Conservation (phyloP, 2,888 invertebrate genomes). For the Eurois occulta region DNA sequence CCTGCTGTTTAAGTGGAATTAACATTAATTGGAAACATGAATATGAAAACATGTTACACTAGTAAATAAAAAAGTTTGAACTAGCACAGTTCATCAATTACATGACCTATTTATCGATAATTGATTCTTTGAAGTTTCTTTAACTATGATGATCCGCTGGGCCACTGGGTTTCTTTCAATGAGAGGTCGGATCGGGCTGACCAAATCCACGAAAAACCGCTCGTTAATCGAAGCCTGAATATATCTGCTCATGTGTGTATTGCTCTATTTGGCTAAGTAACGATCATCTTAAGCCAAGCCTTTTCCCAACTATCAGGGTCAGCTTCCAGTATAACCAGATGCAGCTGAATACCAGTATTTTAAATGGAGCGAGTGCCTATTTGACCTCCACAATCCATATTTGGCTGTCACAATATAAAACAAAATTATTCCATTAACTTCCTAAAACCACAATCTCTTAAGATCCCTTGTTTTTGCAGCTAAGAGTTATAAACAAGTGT, state of each 20-base stretch:
- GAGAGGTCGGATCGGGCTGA: not conserved
- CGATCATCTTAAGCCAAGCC: not conserved
- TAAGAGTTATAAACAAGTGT: constrained; percentile 12
- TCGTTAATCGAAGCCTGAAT: not conserved
- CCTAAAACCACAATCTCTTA: not conserved
- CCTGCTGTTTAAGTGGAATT: not conserved
- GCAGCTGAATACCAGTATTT: not conserved
- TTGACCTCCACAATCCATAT: not conserved
- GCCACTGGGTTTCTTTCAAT: not conserved
- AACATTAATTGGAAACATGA: not conserved
- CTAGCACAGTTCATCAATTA: not conserved
- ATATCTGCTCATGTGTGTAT: too few species aligned
- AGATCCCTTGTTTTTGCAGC: not conserved
- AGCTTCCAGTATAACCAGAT: not conserved
- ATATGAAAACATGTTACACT: not conserved
- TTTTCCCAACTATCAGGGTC: not conserved
- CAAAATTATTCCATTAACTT: constrained; percentile 1
- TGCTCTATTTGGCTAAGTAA: not conserved
- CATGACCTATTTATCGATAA: not conserved
- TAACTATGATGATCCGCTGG: not conserved
- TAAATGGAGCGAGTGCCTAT: not conserved
- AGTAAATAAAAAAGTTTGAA: not conserved
- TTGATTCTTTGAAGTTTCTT: too few species aligned
- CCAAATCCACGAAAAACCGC: not conserved
- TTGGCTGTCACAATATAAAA: not conserved